Evolutionary conservation across 2,888 invertebrate genomes (phyloP).

Genomic region (Anthophora plumipes): DNA sequence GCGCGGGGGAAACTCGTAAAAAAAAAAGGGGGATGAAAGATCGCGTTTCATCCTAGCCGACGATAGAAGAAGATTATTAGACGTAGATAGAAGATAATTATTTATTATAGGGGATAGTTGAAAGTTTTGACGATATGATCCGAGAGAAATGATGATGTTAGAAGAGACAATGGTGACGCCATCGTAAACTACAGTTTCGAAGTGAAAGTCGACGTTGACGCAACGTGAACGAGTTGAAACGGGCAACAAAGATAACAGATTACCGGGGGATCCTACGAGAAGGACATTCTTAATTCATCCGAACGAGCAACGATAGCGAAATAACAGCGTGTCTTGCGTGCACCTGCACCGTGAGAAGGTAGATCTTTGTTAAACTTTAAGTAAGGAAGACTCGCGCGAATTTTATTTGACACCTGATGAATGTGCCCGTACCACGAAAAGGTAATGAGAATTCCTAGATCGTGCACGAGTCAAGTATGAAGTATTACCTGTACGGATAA

Average conservation of each 20-base stretch:
- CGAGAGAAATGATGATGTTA: conserved; percentile 18
- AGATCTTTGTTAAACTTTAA: conserved; percentile 71
- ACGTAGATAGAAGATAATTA: conserved; percentile 50
- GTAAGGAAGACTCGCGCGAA: conserved; percentile 56
- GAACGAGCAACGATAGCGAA: conserved; percentile 39
- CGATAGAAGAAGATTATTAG: conserved; percentile 17
- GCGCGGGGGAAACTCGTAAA: too few relatives aligned
- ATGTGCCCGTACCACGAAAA: conserved; percentile 65
- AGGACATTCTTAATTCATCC: conserved; percentile 59
- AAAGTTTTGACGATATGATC: conserved; percentile 45
- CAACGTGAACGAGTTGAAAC: conserved; percentile 35
- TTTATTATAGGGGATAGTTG: conserved; percentile 15
- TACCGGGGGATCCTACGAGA: not conserved
- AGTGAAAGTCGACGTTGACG: conserved; percentile 52
- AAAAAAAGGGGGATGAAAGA: too few relatives aligned
- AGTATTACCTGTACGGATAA: conserved; percentile 61
- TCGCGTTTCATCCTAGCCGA: not conserved
- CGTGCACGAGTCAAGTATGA: conserved; percentile 66
- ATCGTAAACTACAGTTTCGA: conserved; percentile 41
- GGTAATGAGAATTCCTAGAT: conserved; percentile 71
- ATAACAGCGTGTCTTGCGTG: conserved; percentile 38
- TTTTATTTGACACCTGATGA: conserved; percentile 74
- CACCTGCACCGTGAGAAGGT: conserved; percentile 49
- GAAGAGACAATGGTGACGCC: conserved; percentile 39
- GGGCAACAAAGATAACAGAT: conserved; percentile 53